Evolutionary conservation across 2,888 invertebrate species (phyloP).

Genomic region (Cheilosia variabilis): DNA sequence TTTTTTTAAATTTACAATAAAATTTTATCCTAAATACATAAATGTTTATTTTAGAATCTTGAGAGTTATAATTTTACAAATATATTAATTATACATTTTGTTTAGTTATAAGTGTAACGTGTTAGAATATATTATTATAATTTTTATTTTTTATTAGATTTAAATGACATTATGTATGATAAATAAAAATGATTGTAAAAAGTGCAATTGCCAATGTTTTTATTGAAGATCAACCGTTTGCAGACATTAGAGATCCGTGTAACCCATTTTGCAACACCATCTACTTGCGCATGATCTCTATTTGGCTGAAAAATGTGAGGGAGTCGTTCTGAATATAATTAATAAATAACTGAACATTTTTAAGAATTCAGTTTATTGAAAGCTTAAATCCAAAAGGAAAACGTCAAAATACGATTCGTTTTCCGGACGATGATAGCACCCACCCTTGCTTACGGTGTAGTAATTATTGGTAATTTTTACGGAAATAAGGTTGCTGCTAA

Average conservation of each 20-base stretch:
- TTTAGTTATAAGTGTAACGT: conserved; percentile 61
- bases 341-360: too few species aligned
- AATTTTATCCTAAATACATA: conserved; percentile 1
- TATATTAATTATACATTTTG: conserved; percentile 55
- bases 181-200: conserved; percentile 69
- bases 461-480: too few species aligned
- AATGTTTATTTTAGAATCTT: conserved; percentile 54
- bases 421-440: neutral
- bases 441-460: too few species aligned
- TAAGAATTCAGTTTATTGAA: too few species aligned
- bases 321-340: too few species aligned
- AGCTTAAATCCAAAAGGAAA: too few species aligned
- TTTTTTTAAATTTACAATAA: conserved; percentile 7
- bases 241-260: too few species aligned
- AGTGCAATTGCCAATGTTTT: conserved; percentile 15
- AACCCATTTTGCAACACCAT: too few species aligned
- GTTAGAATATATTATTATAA: conserved; percentile 57
- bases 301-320: too few species aligned
- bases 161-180: conserved; percentile 57
- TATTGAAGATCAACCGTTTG: neutral
- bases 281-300: too few species aligned
- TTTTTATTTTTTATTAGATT: conserved; percentile 42
- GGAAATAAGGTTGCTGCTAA: too few species aligned
- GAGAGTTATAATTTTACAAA: conserved; percentile 62
- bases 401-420: neutral